Base-by-base conservation (phyloP, 2,113 vertebrate species). In the Tursiops truncatus region DNA sequence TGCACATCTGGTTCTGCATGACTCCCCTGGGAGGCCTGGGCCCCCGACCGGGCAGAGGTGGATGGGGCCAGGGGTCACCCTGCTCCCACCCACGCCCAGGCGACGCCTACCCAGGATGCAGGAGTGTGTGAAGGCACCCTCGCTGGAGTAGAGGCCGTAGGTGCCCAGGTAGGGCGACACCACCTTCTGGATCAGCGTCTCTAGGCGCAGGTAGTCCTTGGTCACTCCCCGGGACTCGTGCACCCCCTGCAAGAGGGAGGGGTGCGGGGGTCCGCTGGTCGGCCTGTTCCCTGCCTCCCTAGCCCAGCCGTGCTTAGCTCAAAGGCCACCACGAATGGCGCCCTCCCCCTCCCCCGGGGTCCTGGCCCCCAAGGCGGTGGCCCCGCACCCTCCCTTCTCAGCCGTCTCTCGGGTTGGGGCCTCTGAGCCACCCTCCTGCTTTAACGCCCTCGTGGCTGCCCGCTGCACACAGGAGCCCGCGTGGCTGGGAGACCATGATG, bases 131-230 rank as follows among this genome's bases (percentile, higher is more conserved):
- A 99, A 98, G n/a, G 99, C 98, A 13, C 99, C 99, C 0, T 99
- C 99, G 6, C 97, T 98, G 82, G 99, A 99, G 90, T 98, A 99
- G 73, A 99, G 98, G 3, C 99, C 99, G 0, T 99, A 99, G 0
- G 99, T 99, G 58, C 99, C 99, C 96, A 99, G 97, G 98, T 99
- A 99, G 0, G 99, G 99, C 12, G 99, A 99, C 81, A 99, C 99
- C 3, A 99, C 99, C 91, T 99, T 99, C 99, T 99, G 99, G 87
- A 99, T 98, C 96, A 99, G 98, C 2, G 98, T 97, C 98, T 99
- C 99, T 97, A 99, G 98, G 80, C 99, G 99, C 93, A 99, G 98
- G 95, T 99, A 99, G 97, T 99, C 99, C 17, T 99, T 99, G 3
- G 99, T 99, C 87, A 99, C 99, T 0, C 99, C 99, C 97, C 99